Conservation (phyloP, 2,113 vertebrate genomes). For the Natator depressus region DNA sequence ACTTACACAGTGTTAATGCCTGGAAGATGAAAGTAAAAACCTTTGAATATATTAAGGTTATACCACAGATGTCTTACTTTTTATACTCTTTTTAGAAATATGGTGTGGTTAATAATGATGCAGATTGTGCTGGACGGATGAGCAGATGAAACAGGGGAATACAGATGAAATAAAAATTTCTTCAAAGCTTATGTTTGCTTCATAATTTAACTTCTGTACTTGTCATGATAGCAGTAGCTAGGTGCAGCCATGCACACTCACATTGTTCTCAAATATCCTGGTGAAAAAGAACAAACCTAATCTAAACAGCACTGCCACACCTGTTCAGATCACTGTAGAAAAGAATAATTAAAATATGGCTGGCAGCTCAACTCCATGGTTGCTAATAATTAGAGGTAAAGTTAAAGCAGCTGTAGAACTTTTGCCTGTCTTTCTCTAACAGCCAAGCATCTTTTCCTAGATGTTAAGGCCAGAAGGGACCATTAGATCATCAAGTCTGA, state of each 20-base stretch:
- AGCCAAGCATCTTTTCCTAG: neutral
- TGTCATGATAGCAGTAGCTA: slow-evolving; percentile 76
- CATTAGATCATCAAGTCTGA: neutral
- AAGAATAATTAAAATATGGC: slow-evolving; percentile 36
- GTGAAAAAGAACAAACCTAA: slow-evolving; percentile 63
- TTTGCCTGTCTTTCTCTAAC: neutral
- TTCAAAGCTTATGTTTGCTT: slow-evolving; percentile 87
- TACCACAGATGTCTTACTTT: slow-evolving; percentile 89
- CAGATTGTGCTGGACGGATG: slow-evolving; percentile 86
- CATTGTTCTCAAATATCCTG: slow-evolving; percentile 77
- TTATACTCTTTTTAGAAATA: slow-evolving; percentile 79
- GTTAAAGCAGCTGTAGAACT: neutral
- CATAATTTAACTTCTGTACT: slow-evolving; percentile 87
- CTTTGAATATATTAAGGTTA: slow-evolving; percentile 89
- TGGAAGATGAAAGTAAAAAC: slow-evolving; percentile 87
- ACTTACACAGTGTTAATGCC: slow-evolving; percentile 83
- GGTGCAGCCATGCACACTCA: slow-evolving; percentile 73
- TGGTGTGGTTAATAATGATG: slow-evolving; percentile 87
- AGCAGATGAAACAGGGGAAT: slow-evolving; percentile 87
- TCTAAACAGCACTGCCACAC: slow-evolving; percentile 52
- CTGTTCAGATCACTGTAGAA: slow-evolving; percentile 50
- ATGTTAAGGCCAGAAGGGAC: neutral
- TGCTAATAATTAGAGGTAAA: slow-evolving; percentile 13
- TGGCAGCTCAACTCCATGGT: neutral
- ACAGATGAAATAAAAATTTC: slow-evolving; percentile 87